Base-by-base conservation (phyloP, 2,797 vertebrate genomes). In the Danio choprae region DNA sequence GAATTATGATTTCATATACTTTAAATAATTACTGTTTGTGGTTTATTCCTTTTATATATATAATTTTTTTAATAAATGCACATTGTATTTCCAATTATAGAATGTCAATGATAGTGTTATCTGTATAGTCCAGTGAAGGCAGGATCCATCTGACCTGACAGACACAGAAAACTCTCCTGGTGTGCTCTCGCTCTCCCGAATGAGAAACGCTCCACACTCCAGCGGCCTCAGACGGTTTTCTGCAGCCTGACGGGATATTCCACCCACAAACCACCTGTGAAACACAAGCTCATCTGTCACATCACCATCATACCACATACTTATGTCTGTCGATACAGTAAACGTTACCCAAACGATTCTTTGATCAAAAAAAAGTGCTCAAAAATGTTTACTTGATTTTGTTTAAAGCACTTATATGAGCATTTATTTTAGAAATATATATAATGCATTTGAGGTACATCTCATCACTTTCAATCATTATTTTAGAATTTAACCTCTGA, bases 101-200 rank as follows among this genome's bases (percentile, higher is more conserved):
- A 29, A 29, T 29, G 29, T 29, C 29, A 29, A 3, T 29, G 29
- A 29, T 29, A 29, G 29, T 29, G 29, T 29, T 1, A 29, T 18
- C 13, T 62, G 22, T 82, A 51, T 41, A 40, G 22, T 50, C n/a
- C 5, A n/a, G 60, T 55, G 36, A 15, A 75, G 16, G 71, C 22
- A 68, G 51, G 22, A 16, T 79, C 65, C 29, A 13, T 63, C 93
- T 91, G 89, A 99, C 97, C 94, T 98, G 90, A 98, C 97, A 0
- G 97, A 98, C 87, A 99, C 93, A 11, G 97, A 99, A 92, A 99
- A 99, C 83, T 97, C 96, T 4, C 97, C 97, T 0, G 96, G 97
- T 22, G 95, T 90, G 15, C 97, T 99, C 90, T 99, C 97, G 0
- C 97, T 98, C 84, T 98, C 97, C 1, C 97, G 89, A 90, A 98